Evolutionary conservation across 2,797 vertebrate species (phyloP).

Genomic region (Sebastes goodei): DNA sequence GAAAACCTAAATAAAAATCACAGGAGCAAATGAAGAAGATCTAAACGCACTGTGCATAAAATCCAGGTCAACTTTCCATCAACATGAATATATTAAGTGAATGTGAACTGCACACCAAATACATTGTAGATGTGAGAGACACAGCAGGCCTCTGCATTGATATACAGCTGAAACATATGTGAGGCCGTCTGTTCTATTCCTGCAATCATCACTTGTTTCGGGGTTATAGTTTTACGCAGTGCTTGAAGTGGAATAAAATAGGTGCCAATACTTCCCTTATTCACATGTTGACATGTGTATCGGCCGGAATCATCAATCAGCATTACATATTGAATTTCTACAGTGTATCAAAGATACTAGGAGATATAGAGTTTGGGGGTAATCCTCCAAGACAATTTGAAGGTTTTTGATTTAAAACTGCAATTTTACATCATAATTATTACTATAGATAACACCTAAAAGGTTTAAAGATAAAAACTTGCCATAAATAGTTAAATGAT

Average conservation of each 20-base stretch:
- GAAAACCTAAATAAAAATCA: background rate
- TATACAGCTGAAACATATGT: background rate
- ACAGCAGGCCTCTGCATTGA: background rate
- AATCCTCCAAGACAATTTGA: too few species aligned
- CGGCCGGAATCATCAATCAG: too few species aligned
- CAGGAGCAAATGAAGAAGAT: background rate
- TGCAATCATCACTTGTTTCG: slow-evolving; percentile 27
- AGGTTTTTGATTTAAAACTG: too few species aligned
- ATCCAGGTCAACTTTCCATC: background rate
- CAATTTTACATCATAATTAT: too few species aligned
- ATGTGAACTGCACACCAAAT: background rate
- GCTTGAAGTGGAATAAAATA: background rate
- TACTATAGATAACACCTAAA: too few species aligned
- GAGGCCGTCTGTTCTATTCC: background rate
- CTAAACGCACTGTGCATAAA: background rate
- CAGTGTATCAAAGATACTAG: fast-evolving
- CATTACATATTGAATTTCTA: too few species aligned
- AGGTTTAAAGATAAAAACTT: too few species aligned
- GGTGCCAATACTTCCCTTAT: background rate
- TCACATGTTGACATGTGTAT: background rate
- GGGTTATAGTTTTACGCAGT: slow-evolving; percentile 42
- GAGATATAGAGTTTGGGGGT: too few species aligned
- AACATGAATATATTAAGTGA: background rate
- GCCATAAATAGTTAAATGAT: too few species aligned
- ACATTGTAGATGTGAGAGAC: background rate